Evolutionary conservation across 2,888 invertebrate genomes (phyloP).

Genomic region (Dolichomitus sp.): DNA sequence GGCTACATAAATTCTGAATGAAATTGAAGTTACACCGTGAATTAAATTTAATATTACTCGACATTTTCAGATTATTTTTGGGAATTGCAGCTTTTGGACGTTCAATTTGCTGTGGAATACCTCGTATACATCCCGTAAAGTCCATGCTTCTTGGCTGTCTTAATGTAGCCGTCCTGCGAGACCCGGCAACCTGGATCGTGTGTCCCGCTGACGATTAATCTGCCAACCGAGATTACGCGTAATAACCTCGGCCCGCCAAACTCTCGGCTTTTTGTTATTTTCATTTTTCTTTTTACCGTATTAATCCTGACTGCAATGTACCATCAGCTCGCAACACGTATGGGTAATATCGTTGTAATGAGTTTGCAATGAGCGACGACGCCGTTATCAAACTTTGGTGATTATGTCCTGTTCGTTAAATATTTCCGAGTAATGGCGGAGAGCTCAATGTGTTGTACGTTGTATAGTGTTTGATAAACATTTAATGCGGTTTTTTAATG

Average conservation of each 20-base stretch:
- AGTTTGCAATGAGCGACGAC: constrained; percentile 46
- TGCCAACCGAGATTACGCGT: constrained; percentile 59
- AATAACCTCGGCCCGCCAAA: constrained; percentile 51
- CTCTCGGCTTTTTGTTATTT: constrained; percentile 17
- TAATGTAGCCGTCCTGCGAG: constrained; percentile 47
- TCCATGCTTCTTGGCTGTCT: constrained; percentile 35
- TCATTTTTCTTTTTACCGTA: constrained; percentile 12
- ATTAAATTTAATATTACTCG: too few species aligned
- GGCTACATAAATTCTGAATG: too few species aligned
- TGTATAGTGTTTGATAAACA: neutral
- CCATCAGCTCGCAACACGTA: constrained; percentile 5
- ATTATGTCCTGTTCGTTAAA: constrained; percentile 34
- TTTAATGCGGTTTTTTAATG: neutral
- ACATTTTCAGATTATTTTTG: too few species aligned
- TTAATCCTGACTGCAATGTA: constrained; percentile 22
- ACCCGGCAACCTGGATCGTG: constrained; percentile 34
- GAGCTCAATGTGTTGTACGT: neutral
- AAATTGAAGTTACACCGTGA: too few species aligned
- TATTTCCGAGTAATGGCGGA: constrained; percentile 8
- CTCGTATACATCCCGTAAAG: constrained; percentile 9
- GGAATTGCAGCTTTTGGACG: too few species aligned
- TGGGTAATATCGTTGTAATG: constrained; percentile 55
- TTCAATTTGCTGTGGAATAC: neutral
- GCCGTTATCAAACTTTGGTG: constrained; percentile 35
- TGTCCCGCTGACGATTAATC: constrained; percentile 64